Conservation (phyloP, 2,888 invertebrate genomes). For the Melitaea athalia region DNA sequence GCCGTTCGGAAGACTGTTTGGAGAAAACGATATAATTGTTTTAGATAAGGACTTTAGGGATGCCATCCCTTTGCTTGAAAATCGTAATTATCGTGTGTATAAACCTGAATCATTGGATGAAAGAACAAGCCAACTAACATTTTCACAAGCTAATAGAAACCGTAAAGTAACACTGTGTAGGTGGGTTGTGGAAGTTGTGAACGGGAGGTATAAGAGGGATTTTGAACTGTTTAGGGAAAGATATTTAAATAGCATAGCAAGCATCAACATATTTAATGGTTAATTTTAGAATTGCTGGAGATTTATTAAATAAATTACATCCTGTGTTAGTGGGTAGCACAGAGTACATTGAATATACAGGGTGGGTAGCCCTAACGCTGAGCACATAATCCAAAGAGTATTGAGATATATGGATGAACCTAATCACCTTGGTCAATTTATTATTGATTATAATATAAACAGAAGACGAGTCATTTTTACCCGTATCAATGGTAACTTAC, state of each 20-base stretch:
- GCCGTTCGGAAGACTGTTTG: constrained; percentile 15
- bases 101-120: not conserved
- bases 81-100: not conserved
- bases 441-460: not conserved
- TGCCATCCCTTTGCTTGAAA: not conserved
- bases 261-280: not conserved
- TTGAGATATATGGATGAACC: not conserved
- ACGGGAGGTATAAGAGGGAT: not conserved
- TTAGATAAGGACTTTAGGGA: constrained; percentile 17
- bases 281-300: not conserved
- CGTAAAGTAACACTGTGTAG: not conserved
- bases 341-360: no score
- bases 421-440: not conserved
- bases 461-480: no score
- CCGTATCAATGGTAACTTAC: no score
- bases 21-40: constrained; percentile 14
- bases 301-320: not conserved
- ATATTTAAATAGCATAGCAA: not conserved
- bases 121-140: not conserved
- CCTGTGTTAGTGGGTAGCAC: not conserved
- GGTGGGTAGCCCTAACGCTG: no score
- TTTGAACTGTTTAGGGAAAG: not conserved
- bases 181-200: not conserved
- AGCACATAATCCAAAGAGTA: not conserved
- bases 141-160: not conserved